phyloP scores from a whole-genome alignment of 2,113 vertebrate species.

The Electrona antarctica region DNA sequence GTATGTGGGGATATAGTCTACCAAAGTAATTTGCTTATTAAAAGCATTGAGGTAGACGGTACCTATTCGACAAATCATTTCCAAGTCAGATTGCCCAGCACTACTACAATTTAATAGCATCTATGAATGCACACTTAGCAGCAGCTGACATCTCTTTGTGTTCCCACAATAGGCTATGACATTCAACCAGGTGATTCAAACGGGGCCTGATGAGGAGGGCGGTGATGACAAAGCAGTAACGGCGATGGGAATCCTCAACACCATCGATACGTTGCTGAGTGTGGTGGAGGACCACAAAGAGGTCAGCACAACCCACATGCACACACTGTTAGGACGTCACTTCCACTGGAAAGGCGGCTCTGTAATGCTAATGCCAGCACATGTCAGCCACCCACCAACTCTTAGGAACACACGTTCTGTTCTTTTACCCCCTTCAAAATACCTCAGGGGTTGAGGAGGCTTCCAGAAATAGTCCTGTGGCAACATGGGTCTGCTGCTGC shows the following conservation, averaged over 20 bases:
- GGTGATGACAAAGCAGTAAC: constrained; percentile 99
- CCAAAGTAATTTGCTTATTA: too few species aligned
- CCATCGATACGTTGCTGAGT: constrained; percentile 96
- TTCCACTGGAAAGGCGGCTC: constrained; percentile 56
- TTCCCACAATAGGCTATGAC: constrained; percentile 90
- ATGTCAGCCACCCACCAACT: constrained; percentile 71
- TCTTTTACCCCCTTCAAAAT: constrained; percentile 58
- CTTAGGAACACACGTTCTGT: constrained; percentile 51
- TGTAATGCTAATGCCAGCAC: constrained; percentile 61
- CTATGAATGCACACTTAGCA: neutral
- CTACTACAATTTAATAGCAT: neutral
- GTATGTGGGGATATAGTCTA: too few species aligned
- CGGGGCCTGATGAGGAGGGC: constrained; percentile 96
- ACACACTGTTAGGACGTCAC: constrained; percentile 22
- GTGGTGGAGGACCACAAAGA: constrained; percentile 99
- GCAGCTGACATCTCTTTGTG: constrained; percentile 1
- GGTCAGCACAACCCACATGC: constrained; percentile 73
- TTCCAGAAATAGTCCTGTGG: constrained; percentile 62
- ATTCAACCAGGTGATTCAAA: constrained; percentile 99
- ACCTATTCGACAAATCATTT: too few species aligned
- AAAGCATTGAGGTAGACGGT: too few species aligned
- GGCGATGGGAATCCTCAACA: constrained; percentile 99
- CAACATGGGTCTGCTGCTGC: constrained; percentile 36
- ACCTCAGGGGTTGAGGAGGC: constrained; percentile 62
- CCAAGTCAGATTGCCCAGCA: too few species aligned